Evolutionary conservation across 2,797 vertebrate species (phyloP).

Genomic region (Gambelia wislizenii): DNA sequence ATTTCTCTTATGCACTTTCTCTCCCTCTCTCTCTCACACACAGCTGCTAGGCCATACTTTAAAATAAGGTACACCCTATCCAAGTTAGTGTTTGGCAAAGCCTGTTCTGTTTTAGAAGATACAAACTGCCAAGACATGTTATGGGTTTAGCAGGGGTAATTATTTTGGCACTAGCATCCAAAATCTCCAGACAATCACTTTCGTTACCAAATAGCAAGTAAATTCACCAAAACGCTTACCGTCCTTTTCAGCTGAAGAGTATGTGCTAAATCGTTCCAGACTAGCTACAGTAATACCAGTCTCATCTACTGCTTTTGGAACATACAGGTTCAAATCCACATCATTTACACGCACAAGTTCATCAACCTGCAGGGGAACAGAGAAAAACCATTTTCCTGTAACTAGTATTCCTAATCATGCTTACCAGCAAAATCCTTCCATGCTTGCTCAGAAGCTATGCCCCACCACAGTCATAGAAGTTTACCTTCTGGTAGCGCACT

Average conservation of each 20-base stretch:
- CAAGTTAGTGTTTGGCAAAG: background rate
- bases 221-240: constrained; percentile 78
- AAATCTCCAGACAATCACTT: background rate
- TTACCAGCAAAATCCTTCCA: background rate
- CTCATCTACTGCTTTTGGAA: constrained; percentile 93
- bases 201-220: background rate
- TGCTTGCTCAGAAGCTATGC: background rate
- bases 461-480: background rate
- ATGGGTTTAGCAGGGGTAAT: background rate
- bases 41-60: background rate
- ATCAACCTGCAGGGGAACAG: constrained; percentile 73
- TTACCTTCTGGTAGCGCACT: too few relatives aligned
- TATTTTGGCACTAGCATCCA: background rate
- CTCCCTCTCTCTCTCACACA: background rate
- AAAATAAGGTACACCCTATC: background rate
- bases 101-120: background rate
- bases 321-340: constrained; percentile 91
- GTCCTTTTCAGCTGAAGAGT: constrained; percentile 76
- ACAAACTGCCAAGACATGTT: background rate
- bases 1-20: too few relatives aligned
- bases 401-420: background rate
- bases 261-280: constrained; percentile 88
- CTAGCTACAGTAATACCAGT: constrained; percentile 94
- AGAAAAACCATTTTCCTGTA: background rate
- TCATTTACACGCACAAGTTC: constrained; percentile 84